Percentiles rank a stretch among this genome's conserved stretches.
These are phyloP conservation scores for Nannoperca australis DNA, from an alignment of 2,797 vertebrate genomes.

Conservation along the genomic window DNA sequence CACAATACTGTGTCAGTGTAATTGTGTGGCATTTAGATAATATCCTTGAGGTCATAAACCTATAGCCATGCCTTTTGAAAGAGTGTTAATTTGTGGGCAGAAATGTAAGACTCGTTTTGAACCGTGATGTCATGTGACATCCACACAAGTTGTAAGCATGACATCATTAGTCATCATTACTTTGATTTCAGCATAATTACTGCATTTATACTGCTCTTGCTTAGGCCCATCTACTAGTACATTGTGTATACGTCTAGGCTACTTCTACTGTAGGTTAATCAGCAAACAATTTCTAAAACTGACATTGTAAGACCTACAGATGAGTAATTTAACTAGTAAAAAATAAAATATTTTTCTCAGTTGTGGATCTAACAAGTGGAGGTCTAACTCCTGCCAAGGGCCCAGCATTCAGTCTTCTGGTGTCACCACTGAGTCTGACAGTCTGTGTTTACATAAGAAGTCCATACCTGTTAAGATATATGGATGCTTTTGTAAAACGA, in stretches of 20 bases:
- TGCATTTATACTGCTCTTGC: conserved; percentile 57
- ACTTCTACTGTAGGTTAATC: conserved; percentile 43
- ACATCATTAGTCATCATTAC: conserved; percentile 39
- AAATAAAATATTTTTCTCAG: conserved; percentile 34
- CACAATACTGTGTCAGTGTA: conserved; percentile 58
- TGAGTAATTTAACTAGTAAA: conserved; percentile 46
- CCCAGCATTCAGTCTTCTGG: conserved; percentile 68
- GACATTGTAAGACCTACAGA: conserved; percentile 34
- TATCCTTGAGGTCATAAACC: conserved; percentile 38
- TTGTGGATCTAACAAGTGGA: conserved; percentile 28
- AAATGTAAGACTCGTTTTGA: conserved; percentile 40
- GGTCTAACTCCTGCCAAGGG: conserved; percentile 61
- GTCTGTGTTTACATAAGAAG: conserved; percentile 83
- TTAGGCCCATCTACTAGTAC: conserved; percentile 50
- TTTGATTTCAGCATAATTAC: conserved; percentile 41
- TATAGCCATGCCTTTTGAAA: conserved; percentile 57
- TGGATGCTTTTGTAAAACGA: conserved; percentile 84
- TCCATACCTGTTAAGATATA: conserved; percentile 76
- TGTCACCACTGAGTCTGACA: conserved; percentile 69
- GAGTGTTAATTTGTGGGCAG: conserved; percentile 47
- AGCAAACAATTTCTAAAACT: conserved; percentile 52
- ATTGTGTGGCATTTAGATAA: conserved; percentile 51
- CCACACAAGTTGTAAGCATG: conserved; percentile 36
- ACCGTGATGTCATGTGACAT: conserved; percentile 30
- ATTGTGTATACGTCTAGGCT: conserved; percentile 47